Evolutionary conservation across 2,888 invertebrate genomes (phyloP).

Genomic region (Athalia circularis): DNA sequence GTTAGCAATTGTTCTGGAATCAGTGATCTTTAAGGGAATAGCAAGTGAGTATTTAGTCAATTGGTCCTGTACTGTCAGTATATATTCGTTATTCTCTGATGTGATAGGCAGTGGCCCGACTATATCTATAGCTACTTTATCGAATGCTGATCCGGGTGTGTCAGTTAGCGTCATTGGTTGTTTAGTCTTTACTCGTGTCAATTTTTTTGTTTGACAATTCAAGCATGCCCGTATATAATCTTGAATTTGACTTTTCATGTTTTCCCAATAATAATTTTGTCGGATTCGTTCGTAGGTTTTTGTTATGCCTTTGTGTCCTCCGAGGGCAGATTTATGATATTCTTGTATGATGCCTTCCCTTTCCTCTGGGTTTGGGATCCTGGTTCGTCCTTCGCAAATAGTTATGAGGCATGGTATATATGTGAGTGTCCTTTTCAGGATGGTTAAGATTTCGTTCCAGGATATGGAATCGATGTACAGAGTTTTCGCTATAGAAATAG

Average conservation of each 20-base stretch:
- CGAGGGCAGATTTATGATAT: not conserved
- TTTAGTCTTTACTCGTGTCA: not conserved
- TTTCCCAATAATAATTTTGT: constrained; percentile 26
- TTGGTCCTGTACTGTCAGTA: not conserved
- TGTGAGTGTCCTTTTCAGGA: not conserved
- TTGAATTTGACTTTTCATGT: constrained; percentile 32
- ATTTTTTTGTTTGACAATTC: constrained; percentile 45
- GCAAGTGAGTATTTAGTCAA: constrained; percentile 4
- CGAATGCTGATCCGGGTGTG: constrained; percentile 28
- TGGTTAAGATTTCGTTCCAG: not conserved
- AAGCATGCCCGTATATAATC: constrained; percentile 43
- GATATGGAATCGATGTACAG: constrained; percentile 12
- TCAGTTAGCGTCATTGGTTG: constrained; percentile 44
- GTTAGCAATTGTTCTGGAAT: constrained; percentile 30
- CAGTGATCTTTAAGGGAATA: not conserved
- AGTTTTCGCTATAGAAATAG: constrained; percentile 32
- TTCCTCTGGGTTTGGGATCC: constrained; percentile 14
- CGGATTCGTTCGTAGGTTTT: constrained; percentile 46
- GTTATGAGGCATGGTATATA: constrained; percentile 16
- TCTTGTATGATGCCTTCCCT: constrained; percentile 10
- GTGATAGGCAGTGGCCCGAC: constrained; percentile 11
- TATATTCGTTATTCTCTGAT: not conserved
- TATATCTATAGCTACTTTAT: constrained; percentile 45
- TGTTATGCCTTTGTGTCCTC: constrained; percentile 46
- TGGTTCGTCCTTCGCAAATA: constrained; percentile 32